Evolutionary conservation across 1,140 invertebrate species (phyloP).

Genomic region (Neotoxoptera formosana): DNA sequence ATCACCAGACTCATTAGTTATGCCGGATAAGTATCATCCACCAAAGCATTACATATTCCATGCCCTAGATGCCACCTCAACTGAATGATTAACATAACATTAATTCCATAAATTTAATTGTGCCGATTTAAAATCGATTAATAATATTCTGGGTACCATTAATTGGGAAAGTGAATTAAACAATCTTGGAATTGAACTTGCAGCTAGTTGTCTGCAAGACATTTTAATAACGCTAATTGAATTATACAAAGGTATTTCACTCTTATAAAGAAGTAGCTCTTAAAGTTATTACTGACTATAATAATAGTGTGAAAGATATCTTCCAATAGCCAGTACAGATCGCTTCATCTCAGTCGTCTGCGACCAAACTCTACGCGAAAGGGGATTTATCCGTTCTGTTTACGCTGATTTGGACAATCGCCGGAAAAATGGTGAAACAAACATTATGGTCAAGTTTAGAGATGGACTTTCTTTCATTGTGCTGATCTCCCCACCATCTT

Average conservation of each 20-base stretch:
- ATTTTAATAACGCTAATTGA: no score
- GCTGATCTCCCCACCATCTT: not conserved
- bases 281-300: not conserved
- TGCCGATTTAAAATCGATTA: no score
- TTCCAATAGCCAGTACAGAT: not conserved
- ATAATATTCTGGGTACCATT: no score
- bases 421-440: not conserved
- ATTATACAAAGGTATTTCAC: not conserved
- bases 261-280: not conserved
- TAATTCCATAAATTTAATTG: no score
- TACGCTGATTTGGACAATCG: not conserved
- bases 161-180: no score
- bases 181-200: no score
- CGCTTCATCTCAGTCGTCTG: not conserved
- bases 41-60: no score
- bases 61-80: no score
- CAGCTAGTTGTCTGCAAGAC: no score
- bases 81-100: no score
- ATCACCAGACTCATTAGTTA: no score
- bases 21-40: no score
- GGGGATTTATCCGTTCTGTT: not conserved
- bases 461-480: not conserved
- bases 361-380: not conserved
- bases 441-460: not conserved
- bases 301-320: not conserved